A percentile compares a stretch with the other conserved stretches of the same genome.
phyloP scores from a whole-genome alignment of 2,113 vertebrate species.

The Zootoca vivipara region DNA sequence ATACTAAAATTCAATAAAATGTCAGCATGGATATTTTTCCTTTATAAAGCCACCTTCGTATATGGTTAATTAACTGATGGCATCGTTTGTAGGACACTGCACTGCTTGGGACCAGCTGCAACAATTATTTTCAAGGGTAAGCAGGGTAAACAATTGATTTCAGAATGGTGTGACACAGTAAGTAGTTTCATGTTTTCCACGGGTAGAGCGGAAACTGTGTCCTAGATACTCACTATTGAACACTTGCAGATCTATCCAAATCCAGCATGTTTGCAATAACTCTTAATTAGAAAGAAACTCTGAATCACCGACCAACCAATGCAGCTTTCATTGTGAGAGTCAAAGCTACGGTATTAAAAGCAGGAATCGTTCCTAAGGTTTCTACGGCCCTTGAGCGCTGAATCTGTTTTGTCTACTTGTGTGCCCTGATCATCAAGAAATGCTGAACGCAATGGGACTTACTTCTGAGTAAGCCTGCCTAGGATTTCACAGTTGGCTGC shows the following conservation, averaged over 20 bases:
- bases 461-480: background rate
- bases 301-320: background rate
- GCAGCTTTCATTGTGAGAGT: background rate
- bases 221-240: slow-evolving; percentile 18
- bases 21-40: background rate
- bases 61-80: background rate
- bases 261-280: slow-evolving; percentile 5
- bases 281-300: slow-evolving; percentile 22
- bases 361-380: background rate
- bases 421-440: too few species aligned
- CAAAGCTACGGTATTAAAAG: background rate
- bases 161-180: background rate
- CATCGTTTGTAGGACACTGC: background rate
- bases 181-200: background rate
- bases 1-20: background rate
- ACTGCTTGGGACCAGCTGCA: background rate
- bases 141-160: slow-evolving; percentile 5
- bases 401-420: too few species aligned
- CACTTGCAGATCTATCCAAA: background rate
- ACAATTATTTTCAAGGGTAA: slow-evolving; percentile 7
- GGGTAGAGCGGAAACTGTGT: accelerated
- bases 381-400: background rate
- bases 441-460: too few species aligned
- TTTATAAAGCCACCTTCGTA: background rate
- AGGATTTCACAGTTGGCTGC: background rate